Percentiles rank a stretch among this genome's conserved stretches.
phyloP scores from a whole-genome alignment of 2,888 invertebrate genomes.

The Cephus nigrinus region DNA sequence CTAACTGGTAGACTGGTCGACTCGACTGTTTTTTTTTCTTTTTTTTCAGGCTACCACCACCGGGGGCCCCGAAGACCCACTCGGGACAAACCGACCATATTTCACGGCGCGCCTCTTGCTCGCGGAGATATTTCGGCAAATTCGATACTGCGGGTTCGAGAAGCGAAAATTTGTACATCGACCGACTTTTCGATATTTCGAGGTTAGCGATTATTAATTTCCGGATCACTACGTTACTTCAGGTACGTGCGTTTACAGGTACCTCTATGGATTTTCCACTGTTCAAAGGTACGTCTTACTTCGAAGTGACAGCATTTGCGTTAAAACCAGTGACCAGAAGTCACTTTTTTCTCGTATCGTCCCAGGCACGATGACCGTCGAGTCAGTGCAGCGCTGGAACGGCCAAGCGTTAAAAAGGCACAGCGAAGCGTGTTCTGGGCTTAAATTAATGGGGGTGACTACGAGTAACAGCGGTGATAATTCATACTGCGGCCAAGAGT shows the following conservation, averaged over 20 bases:
- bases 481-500: not conserved
- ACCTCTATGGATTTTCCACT: too few species aligned
- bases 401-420: not conserved
- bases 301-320: not conserved
- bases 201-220: not conserved
- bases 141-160: not conserved
- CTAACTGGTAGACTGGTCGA: slow-evolving; percentile 9
- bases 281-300: too few species aligned
- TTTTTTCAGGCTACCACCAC: not conserved
- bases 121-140: not conserved
- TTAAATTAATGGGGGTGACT: not conserved
- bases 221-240: not conserved
- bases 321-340: not conserved
- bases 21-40: not conserved
- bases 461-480: not conserved
- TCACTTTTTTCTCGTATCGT: not conserved
- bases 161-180: too few species aligned
- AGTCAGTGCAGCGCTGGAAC: not conserved
- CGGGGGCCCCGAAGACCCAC: not conserved
- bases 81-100: not conserved
- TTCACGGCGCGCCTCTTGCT: not conserved
- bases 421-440: not conserved
- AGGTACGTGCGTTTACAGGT: too few species aligned
- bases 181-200: too few species aligned
- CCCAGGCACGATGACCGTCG: not conserved